Base-by-base conservation (phyloP, 2,888 invertebrate genomes). In the Conchocele bisecta region DNA sequence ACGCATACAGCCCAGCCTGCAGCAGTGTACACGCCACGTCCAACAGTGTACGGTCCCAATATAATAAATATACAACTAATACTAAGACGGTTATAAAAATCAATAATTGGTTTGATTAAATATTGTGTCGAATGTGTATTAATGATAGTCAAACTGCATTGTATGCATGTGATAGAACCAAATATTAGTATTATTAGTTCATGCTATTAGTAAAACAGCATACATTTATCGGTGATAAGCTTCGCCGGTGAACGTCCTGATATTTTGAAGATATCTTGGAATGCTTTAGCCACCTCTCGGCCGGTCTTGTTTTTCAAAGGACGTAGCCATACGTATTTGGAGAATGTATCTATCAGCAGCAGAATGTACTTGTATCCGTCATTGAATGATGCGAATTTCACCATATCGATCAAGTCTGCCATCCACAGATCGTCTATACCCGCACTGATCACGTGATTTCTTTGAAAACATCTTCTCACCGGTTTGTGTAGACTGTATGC, bases 361-460 rank as follows among this genome's bases (percentile, higher is more conserved):
- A 68, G 44, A 29, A 69, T 39, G 31, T 56, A 64, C 28, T 29
- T 29, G 22, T 48, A 46, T 7, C 37, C 65, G 11, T 69, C 20
- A 26, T 64, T 60, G 24, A 54, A 41, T 11, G 63, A 42, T 2
- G 33, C 20, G 41, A 57, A 74, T 39, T 74, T 71, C 0, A 54
- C 48, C 56, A 75, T 68, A 29, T 68, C 78, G 50, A 71, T 75
- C 1, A 71, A 46, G 29, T 76, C 72, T 5, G 58, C 61, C 46
- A 50, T 54, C 60, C 74, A 77, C 13, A 71, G 60, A 28, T 77
- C 65, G 35, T 74, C 66, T 7, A 54, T 69, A 7, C 74, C 73
- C 3, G 51, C 33, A 9, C 64, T 56, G 0, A 65, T 29, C 0
- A 72, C 33, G n/a, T n/a, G n/a, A n/a, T n/a, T n/a, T n/a, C n/a